Base-by-base conservation (phyloP, 64 coral and sea anemone species). In the Dendrophyllia cribrosa region DNA sequence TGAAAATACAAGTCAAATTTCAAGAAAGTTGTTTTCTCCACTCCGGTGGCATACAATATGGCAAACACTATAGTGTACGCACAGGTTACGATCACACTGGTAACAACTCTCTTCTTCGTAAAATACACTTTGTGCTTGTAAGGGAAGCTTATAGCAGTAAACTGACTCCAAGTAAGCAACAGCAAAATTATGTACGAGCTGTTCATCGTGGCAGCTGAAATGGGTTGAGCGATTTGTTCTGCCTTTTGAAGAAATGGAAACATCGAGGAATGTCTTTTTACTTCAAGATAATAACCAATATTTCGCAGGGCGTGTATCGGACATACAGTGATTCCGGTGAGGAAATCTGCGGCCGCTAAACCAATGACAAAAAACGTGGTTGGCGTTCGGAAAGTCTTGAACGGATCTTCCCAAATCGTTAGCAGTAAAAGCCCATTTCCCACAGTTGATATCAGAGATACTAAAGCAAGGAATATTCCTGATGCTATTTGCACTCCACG, bases 371-470 rank as follows among this genome's bases (percentile, higher is more conserved):
- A 89, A 48, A 48, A 51, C 9, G 87, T 65, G 3, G 72, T 51
- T 6, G 87, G 72, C 19, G 59, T 78, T 67, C 74, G 56, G 34
- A 89, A 67, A 22, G 72, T 78, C 66, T 51, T 78, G 10, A 89
- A 89, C 9, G 87, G 87, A 7, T 89, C 74, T 68, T 66, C 78
- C 87, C 87, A 89, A 14, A 76, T 89, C n/a, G 74, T 72, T 4
- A 89, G 14, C 0, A 89, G 44, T 8, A 89, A 64, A 11, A 89
- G 60, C 16, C 87, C 74, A 58, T 89, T 89, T 59, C 87, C 87
- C 62, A 47, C 16, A 13, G 48, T 34, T 21, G 87, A 67, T 4
- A n/a, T 20, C 1, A 89, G 22, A 9, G 59, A 77, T 6, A 89
- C 10, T 4, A 66, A 12, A 49, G 50, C 44, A 2, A 89, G 19